Conservation (phyloP, 2,797 vertebrate species). For the Hypotaenidia okinawae region DNA sequence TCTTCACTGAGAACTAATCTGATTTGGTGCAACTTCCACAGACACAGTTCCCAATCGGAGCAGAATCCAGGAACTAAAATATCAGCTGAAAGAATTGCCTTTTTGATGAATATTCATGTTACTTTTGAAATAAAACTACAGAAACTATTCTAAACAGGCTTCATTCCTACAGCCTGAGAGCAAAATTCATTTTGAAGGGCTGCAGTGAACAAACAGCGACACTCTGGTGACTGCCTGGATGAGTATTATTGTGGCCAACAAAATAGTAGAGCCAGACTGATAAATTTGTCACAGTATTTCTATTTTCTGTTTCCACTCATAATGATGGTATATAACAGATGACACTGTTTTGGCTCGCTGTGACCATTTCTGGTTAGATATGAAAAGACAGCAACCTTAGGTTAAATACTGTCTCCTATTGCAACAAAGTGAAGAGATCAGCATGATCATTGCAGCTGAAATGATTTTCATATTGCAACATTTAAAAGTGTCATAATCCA, state of each 20-base stretch:
- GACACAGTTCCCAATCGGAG: neutral
- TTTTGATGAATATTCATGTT: neutral
- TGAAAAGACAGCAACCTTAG: neutral
- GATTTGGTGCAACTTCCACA: neutral
- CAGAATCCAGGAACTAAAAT: neutral
- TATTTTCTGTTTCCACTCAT: neutral
- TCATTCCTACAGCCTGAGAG: neutral
- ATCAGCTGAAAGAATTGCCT: neutral
- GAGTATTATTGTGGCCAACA: neutral
- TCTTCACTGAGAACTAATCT: neutral
- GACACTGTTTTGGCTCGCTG: neutral
- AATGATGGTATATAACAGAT: neutral
- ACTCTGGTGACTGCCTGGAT: neutral
- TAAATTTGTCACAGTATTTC: neutral
- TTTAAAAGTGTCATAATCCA: neutral
- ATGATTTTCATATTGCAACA: neutral
- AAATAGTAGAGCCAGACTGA: neutral
- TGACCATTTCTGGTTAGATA: neutral
- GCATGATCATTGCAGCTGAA: neutral
- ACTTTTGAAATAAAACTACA: neutral
- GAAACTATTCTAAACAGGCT: neutral
- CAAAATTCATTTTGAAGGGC: neutral
- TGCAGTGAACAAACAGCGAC: neutral
- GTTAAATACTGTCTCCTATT: neutral
- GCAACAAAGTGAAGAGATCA: neutral